A percentile compares a stretch with the other conserved stretches of the same genome.
phyloP scores from a whole-genome alignment of 2,113 vertebrate genomes.

The Prolemur simus region DNA sequence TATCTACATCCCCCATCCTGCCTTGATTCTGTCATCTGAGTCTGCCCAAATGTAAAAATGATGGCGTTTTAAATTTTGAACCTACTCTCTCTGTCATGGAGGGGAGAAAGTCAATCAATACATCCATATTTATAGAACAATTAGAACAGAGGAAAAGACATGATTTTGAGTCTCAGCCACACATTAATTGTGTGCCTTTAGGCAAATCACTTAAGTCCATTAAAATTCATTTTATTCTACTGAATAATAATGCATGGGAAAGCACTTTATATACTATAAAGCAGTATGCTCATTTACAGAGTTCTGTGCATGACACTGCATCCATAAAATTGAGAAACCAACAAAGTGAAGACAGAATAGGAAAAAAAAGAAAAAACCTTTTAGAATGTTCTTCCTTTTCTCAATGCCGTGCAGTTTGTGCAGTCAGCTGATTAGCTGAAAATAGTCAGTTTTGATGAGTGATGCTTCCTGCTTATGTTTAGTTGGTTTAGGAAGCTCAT shows the following conservation, averaged over 20 bases:
- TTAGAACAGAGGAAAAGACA: constrained; percentile 54
- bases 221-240: constrained; percentile 61
- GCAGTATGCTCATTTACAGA: neutral
- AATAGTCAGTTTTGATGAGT: constrained; percentile 63
- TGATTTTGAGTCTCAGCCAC: constrained; percentile 50
- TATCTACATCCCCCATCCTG: neutral
- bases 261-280: constrained; percentile 37
- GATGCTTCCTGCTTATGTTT: constrained; percentile 67
- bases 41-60: neutral
- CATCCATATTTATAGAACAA: constrained; percentile 66
- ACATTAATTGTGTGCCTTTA: constrained; percentile 67
- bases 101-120: constrained; percentile 18
- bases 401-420: neutral
- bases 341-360: neutral
- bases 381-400: neutral
- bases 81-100: neutral
- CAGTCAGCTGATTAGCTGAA: constrained; percentile 52
- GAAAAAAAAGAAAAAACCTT: neutral
- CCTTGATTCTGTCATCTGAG: neutral
- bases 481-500: constrained; percentile 75
- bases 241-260: constrained; percentile 58
- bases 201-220: constrained; percentile 68
- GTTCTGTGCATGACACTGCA: neutral
- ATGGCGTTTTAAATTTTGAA: neutral
- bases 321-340: constrained; percentile 31